Percentiles rank a stretch among this genome's conserved stretches.
These are phyloP conservation scores for Teleiodes luculella DNA, from an alignment of 2,888 invertebrate species.

Conservation along the genomic window DNA sequence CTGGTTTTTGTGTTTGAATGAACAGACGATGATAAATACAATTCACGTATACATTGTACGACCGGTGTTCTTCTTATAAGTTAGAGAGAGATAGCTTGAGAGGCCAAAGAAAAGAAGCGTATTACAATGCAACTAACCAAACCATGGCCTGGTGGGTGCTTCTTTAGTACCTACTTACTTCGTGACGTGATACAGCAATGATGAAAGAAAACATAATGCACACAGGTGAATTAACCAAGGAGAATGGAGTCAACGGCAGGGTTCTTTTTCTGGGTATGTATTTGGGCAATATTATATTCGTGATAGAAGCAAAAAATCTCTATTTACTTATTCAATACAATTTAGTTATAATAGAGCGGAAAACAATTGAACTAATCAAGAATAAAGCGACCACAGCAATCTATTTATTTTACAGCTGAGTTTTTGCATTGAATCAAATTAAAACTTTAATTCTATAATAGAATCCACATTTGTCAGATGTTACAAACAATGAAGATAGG, in stretches of 20 bases:
- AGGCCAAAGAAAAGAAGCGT: conserved; percentile 5
- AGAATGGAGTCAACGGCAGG: too few species aligned
- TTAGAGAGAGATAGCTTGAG: not conserved
- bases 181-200: conserved; percentile 3
- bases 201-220: too few species aligned
- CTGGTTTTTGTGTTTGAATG: not conserved
- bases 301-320: too few species aligned
- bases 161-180: not conserved
- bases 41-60: not conserved
- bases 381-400: too few species aligned
- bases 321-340: too few species aligned
- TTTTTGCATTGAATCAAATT: conserved; percentile 11
- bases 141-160: not conserved
- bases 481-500: conserved; percentile 41
- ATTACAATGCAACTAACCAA: not conserved
- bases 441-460: too few species aligned
- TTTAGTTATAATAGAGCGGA: too few species aligned
- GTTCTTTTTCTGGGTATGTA: too few species aligned
- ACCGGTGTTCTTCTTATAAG: not conserved
- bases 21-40: not conserved
- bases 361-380: too few species aligned
- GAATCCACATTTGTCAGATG: conserved; percentile 31
- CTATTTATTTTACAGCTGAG: too few species aligned
- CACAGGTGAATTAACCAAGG: too few species aligned
- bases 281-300: not conserved